Percentiles rank a stretch among this genome's conserved stretches.
phyloP scores from a whole-genome alignment of 1,140 invertebrate genomes.

The Yoshiicerus persimilis region DNA sequence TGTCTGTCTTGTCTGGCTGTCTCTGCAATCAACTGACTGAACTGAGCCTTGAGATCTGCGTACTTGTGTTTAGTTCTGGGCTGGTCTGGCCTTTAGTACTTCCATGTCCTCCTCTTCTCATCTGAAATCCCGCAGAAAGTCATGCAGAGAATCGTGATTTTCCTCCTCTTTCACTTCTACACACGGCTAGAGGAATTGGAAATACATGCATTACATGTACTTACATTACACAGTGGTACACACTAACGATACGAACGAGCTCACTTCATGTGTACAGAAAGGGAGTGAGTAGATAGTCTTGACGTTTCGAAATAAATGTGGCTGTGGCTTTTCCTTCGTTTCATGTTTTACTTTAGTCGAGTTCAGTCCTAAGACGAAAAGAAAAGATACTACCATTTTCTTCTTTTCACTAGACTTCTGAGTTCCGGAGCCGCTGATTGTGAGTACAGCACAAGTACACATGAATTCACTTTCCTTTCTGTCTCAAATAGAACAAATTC shows the following conservation, averaged over 20 bases:
- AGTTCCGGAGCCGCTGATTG: neutral
- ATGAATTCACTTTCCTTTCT: neutral
- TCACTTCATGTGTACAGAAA: neutral
- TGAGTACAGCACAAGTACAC: neutral
- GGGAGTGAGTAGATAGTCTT: neutral
- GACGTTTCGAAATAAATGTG: neutral
- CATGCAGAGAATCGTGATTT: neutral
- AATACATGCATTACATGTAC: neutral
- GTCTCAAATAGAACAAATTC: neutral
- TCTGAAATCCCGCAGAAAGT: neutral
- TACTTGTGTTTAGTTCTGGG: neutral
- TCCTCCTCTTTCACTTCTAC: neutral
- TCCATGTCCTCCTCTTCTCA: neutral
- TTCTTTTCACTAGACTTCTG: neutral
- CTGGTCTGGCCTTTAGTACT: neutral
- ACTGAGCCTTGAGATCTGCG: neutral
- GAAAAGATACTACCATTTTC: neutral
- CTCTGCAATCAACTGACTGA: neutral
- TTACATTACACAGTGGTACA: neutral
- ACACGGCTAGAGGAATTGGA: neutral
- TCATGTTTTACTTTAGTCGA: neutral
- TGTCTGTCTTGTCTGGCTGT: neutral
- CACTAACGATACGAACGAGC: neutral
- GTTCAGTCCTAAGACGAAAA: neutral
- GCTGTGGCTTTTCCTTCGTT: neutral